Evolutionary conservation across 23 tunicate genomes (phyloP).

Genomic region (Trididemnum clinides): DNA sequence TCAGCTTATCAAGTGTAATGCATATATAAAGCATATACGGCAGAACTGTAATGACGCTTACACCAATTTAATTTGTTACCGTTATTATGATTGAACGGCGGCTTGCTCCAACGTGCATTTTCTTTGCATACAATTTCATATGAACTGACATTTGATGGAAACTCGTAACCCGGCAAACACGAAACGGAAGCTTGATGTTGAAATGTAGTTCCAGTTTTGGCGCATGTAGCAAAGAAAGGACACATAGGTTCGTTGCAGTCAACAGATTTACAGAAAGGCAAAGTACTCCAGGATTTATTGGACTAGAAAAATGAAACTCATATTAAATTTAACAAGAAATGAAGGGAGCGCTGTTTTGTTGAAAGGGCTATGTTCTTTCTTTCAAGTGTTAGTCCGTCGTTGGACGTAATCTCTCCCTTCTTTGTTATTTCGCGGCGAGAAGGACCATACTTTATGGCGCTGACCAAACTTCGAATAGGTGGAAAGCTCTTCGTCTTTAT

Average conservation of each 20-base stretch:
- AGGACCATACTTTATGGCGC: too few species aligned
- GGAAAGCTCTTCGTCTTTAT: too few species aligned
- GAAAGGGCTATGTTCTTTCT: too few species aligned
- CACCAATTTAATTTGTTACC: background rate
- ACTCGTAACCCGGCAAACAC: constrained; percentile 67
- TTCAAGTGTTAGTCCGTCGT: too few species aligned
- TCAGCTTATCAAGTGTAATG: too few species aligned
- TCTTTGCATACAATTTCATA: constrained; percentile 31
- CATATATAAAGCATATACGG: too few species aligned
- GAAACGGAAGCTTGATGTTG: constrained; percentile 6
- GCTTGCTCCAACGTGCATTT: constrained; percentile 54
- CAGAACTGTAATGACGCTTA: too few species aligned
- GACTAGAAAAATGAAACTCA: constrained; percentile 29
- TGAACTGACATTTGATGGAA: constrained; percentile 19
- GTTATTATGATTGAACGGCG: constrained; percentile 11
- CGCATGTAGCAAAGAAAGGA: constrained; percentile 46
- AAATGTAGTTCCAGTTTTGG: constrained; percentile 41
- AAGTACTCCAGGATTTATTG: constrained; percentile 43
- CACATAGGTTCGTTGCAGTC: constrained; percentile 51
- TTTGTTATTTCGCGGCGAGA: too few species aligned
- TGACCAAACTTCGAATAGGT: too few species aligned
- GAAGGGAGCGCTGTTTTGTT: too few species aligned
- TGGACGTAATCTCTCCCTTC: too few species aligned
- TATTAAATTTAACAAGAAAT: too few species aligned
- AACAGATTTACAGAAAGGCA: constrained; percentile 59